phyloP scores from a whole-genome alignment of 2,888 invertebrate species.

The Cheilosia impressa region DNA sequence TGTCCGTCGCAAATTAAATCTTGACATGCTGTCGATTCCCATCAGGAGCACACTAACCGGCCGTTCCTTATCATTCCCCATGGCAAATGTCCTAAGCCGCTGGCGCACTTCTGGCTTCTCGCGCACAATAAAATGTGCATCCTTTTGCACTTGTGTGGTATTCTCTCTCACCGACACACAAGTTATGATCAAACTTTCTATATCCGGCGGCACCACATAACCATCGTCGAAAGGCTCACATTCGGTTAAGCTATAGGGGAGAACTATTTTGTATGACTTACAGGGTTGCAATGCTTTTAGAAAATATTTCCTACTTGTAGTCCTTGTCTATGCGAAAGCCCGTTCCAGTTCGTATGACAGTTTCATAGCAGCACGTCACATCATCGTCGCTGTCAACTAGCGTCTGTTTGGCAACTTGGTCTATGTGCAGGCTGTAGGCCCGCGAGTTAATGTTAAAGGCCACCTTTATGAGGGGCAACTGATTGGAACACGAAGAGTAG shows the following conservation, averaged over 20 bases:
- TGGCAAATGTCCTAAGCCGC: neutral
- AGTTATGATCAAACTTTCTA: slow-evolving; percentile 78
- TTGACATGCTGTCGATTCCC: slow-evolving; percentile 93
- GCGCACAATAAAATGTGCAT: slow-evolving; percentile 85
- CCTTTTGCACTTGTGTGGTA: slow-evolving; percentile 77
- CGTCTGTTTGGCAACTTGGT: slow-evolving; percentile 59
- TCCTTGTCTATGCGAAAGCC: slow-evolving; percentile 77
- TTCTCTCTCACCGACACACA: slow-evolving; percentile 81
- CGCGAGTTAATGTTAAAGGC: slow-evolving; percentile 73
- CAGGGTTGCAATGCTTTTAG: no score
- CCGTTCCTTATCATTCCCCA: neutral
- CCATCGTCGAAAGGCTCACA: slow-evolving; percentile 78
- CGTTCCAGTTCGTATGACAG: slow-evolving; percentile 79
- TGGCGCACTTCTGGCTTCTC: slow-evolving; percentile 81
- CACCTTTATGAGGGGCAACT: slow-evolving; percentile 76
- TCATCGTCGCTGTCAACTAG: slow-evolving; percentile 62
- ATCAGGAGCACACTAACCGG: slow-evolving; percentile 88
- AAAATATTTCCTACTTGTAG: slow-evolving; percentile 77
- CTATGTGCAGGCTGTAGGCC: slow-evolving; percentile 76
- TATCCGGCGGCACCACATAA: slow-evolving; percentile 77
- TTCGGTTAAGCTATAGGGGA: slow-evolving; percentile 76
- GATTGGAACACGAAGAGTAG: slow-evolving; percentile 78
- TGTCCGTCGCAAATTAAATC: slow-evolving; percentile 89
- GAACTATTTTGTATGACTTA: no score
- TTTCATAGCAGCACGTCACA: slow-evolving; percentile 80